These are phyloP conservation scores for Acleris sparsana DNA, from an alignment of 2,888 invertebrate species.

Conservation along the genomic window DNA sequence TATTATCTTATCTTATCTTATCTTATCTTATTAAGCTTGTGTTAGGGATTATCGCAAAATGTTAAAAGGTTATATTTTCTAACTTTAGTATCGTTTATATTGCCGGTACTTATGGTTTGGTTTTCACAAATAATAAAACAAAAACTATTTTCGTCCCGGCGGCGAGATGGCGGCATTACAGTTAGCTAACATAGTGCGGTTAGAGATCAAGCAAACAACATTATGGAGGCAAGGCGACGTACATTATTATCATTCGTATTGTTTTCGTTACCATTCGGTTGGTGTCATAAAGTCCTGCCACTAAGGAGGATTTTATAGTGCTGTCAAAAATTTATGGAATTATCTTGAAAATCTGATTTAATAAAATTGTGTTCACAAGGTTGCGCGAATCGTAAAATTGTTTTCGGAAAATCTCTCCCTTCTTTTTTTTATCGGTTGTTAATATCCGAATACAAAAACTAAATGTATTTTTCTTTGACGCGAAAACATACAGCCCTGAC, in stretches of 20 bases:
- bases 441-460: neutral
- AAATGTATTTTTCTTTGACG: neutral
- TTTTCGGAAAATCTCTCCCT: too few relatives aligned
- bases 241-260: conserved; percentile 34
- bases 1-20: too few relatives aligned
- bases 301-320: conserved; percentile 23
- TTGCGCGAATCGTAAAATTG: neutral
- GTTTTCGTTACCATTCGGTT: conserved; percentile 25
- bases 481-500: conserved; percentile 9
- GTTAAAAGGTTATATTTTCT: too few relatives aligned
- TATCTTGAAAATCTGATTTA: conserved; percentile 12
- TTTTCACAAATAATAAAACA: conserved; percentile 43
- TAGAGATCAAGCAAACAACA: conserved; percentile 60
- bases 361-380: conserved; percentile 7
- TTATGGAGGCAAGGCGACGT: conserved; percentile 45
- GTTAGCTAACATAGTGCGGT: conserved; percentile 54
- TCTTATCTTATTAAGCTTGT: too few relatives aligned
- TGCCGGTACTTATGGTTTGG: neutral
- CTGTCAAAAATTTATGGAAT: conserved; percentile 25
- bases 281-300: conserved; percentile 25
- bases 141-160: conserved; percentile 54
- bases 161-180: conserved; percentile 50
- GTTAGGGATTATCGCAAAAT: too few relatives aligned
- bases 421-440: neutral
- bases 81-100: too few relatives aligned